Evolutionary conservation across 2,888 invertebrate species (phyloP), one percentile per base, ranked within the genome.

Genomic region (Blastobasis adustella): DNA sequence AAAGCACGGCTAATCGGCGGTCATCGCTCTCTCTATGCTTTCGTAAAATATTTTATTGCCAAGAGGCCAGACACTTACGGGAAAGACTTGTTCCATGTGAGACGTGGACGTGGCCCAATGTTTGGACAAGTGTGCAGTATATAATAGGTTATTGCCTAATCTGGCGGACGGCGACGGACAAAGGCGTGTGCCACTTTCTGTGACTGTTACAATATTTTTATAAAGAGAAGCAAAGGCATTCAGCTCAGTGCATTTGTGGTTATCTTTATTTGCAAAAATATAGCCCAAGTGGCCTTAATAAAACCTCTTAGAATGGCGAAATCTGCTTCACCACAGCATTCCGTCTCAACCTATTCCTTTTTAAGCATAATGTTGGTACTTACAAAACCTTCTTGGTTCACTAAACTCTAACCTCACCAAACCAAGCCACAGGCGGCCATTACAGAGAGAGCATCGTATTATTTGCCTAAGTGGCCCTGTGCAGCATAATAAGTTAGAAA

Each of bases 1-100:
- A 82, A 79, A 69, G 62, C 66, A 68, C 71, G 56, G 70, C 79
- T 84, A 80, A 84, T 83, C 83, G 78, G 49, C 74, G 82, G 84
- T 82, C 84, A 81, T 77, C 78, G 83, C 80, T 70, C 83, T 76
- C 69, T 73, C 73, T 66, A 71, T 66, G 71, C 70, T 75, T 75
- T 75, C 62, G 62, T 67, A 65, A 71, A 65, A 67, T 64, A 56
- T 65, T 67, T 61, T 52, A 54, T 52, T 54, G 46, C 49, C 49
- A 51, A 54, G 49, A 47, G 36, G 41, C 43, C 52, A 45, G 47
- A 52, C 54, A 64, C 59, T 76, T 77, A 77, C 74, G 74, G 73
- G 74, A 75, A 75, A 76, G 70, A 73, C 74, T 57, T 74, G 74
- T 73, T 76, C 62, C 66, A 71, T 67, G 64, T 42, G 5, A n/a